Conservation (phyloP, 2,888 invertebrate species). For the Diarsia mendica region DNA sequence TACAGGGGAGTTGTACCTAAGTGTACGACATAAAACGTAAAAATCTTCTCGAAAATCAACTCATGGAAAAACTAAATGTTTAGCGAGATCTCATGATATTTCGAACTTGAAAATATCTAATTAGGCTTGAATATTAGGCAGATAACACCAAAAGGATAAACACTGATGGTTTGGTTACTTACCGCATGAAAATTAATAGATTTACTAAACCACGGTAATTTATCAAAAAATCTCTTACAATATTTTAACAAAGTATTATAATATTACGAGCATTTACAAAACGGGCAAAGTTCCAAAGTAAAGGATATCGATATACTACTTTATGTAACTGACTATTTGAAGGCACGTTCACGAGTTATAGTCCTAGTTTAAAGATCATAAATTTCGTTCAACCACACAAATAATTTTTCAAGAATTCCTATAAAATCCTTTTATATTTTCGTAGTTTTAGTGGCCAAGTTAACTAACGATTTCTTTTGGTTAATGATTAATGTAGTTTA, state of each 20-base stretch:
- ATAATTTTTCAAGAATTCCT: slow-evolving; percentile 34
- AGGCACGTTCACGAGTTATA: slow-evolving; percentile 35
- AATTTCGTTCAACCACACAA: slow-evolving; percentile 46
- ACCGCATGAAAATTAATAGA: no score
- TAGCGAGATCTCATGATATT: no score
- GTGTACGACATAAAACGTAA: no score
- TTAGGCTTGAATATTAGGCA: no score
- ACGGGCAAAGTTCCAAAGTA: slow-evolving; percentile 48
- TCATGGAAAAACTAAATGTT: no score
- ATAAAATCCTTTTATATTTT: slow-evolving; percentile 14
- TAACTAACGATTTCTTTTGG: slow-evolving; percentile 4
- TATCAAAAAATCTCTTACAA: not conserved
- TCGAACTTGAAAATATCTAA: no score
- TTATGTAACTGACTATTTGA: slow-evolving; percentile 47
- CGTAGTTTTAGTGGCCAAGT: slow-evolving; percentile 17
- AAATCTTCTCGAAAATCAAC: no score
- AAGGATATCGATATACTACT: slow-evolving; percentile 43
- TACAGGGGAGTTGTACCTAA: no score
- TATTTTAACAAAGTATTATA: not conserved
- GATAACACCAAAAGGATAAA: not conserved
- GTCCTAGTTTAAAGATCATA: slow-evolving; percentile 47
- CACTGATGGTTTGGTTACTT: not conserved
- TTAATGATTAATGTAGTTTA: slow-evolving; percentile 25
- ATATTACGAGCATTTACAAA: slow-evolving; percentile 7
- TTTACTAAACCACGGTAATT: not conserved